Conservation (phyloP, 2,888 invertebrate genomes). For the Leptogaster cylindrica region DNA sequence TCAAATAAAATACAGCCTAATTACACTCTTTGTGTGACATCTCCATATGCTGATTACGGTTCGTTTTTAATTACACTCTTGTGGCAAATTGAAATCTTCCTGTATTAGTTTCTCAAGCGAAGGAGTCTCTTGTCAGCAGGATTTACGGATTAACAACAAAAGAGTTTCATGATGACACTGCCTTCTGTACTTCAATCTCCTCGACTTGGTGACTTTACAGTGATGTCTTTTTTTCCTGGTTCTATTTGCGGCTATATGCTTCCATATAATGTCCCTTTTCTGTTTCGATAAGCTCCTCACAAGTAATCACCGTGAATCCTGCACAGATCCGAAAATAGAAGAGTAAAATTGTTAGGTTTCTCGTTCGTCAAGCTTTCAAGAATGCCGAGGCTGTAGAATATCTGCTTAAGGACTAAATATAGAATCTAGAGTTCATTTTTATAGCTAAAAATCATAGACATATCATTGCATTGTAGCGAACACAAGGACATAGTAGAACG, state of each 20-base stretch:
- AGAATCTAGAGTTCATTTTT: background rate
- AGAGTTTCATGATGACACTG: slow-evolving; percentile 31
- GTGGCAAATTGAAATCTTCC: slow-evolving; percentile 34
- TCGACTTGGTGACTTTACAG: slow-evolving; percentile 19
- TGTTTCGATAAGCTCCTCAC: slow-evolving; percentile 37
- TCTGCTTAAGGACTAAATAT: slow-evolving; percentile 25
- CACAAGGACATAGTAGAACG: background rate
- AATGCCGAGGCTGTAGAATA: slow-evolving; percentile 11
- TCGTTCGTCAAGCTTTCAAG: slow-evolving; percentile 16
- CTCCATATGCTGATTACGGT: slow-evolving; percentile 37
- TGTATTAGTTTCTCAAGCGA: slow-evolving; percentile 37
- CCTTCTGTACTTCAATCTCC: slow-evolving; percentile 31
- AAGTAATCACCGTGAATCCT: slow-evolving; percentile 33
- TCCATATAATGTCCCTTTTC: slow-evolving; percentile 35
- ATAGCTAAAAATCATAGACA: slow-evolving; percentile 24
- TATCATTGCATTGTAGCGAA: slow-evolving; percentile 9
- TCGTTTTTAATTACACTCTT: slow-evolving; percentile 31
- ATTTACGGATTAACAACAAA: slow-evolving; percentile 34
- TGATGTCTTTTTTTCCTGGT: slow-evolving; percentile 20
- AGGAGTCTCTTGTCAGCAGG: slow-evolving; percentile 37
- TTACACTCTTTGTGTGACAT: slow-evolving; percentile 27
- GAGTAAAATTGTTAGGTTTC: slow-evolving; percentile 11
- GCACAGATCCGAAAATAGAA: slow-evolving; percentile 25
- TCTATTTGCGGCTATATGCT: slow-evolving; percentile 36
- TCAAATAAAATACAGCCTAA: slow-evolving; percentile 29